Conservation (phyloP, 2,113 vertebrate genomes). For the Corydoras maculifer region DNA sequence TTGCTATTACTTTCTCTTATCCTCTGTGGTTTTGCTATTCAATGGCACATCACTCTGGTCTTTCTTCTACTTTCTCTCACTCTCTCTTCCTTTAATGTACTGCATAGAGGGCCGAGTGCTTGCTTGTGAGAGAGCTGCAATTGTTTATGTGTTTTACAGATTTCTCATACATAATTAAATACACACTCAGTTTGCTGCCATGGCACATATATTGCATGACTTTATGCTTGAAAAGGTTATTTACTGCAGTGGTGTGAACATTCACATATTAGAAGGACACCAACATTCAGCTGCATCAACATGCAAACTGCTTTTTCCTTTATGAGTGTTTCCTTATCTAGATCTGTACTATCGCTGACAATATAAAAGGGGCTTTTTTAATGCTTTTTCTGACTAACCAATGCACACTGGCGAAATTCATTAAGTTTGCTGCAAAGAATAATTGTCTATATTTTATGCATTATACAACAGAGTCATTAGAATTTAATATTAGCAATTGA, state of each 20-base stretch:
- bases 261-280: too few relatives aligned
- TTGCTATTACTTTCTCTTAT: constrained; percentile 22
- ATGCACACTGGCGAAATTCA: not conserved
- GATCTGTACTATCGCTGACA: constrained; percentile 37
- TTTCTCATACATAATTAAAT: constrained; percentile 76
- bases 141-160: constrained; percentile 58
- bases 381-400: not conserved
- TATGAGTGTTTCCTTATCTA: constrained; percentile 19
- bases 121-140: constrained; percentile 65
- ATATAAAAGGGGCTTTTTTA: not conserved
- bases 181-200: constrained; percentile 61
- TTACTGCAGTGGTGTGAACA: constrained; percentile 46
- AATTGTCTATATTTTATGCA: too few relatives aligned
- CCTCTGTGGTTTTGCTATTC: constrained; percentile 18
- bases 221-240: constrained; percentile 54
- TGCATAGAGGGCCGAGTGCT: constrained; percentile 58
- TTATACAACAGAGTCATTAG: too few relatives aligned
- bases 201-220: constrained; percentile 65
- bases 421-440: constrained; percentile 14
- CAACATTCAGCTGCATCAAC: too few relatives aligned
- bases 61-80: constrained; percentile 24
- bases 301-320: too few relatives aligned
- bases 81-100: constrained; percentile 59
- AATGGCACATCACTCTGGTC: constrained; percentile 30
- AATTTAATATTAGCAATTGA: too few relatives aligned